Conservation (phyloP, 2,113 vertebrate species). For the Phaetusa simplex region DNA sequence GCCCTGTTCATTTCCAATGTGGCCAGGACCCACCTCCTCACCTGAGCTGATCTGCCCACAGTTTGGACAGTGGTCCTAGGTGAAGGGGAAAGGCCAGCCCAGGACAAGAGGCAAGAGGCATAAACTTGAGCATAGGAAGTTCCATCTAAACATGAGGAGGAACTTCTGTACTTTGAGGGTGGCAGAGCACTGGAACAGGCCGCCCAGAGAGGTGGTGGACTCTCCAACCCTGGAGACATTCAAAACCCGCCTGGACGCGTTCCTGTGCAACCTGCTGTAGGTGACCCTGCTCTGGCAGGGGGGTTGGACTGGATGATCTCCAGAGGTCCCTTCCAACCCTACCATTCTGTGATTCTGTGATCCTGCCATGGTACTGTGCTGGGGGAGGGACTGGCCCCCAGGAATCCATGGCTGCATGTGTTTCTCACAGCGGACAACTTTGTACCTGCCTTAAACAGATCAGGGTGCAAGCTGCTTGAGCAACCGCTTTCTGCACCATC, state of each 20-base stretch:
- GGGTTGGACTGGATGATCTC: too few relatives aligned
- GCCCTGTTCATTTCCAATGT: background rate
- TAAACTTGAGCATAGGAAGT: too few relatives aligned
- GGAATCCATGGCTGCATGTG: background rate
- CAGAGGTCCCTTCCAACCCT: too few relatives aligned
- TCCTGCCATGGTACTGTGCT: background rate
- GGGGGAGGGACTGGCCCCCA: background rate
- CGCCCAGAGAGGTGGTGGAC: too few relatives aligned
- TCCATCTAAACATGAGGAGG: too few relatives aligned
- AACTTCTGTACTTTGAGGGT: too few relatives aligned
- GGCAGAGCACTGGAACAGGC: too few relatives aligned
- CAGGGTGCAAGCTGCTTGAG: background rate
- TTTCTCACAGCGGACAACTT: background rate
- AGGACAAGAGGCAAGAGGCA: background rate
- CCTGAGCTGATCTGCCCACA: background rate
- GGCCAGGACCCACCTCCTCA: background rate
- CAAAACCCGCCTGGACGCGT: too few relatives aligned
- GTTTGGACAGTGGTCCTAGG: rapidly evolving
- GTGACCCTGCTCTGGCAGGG: too few relatives aligned
- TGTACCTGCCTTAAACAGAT: background rate
- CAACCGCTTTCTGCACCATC: background rate
- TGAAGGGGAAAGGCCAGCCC: background rate
- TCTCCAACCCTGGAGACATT: too few relatives aligned
- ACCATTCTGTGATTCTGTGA: background rate
- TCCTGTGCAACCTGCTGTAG: too few relatives aligned